These are phyloP conservation scores for Schizopygopsis pylzovi DNA, from an alignment of 2,797 vertebrate species.

Conservation along the genomic window DNA sequence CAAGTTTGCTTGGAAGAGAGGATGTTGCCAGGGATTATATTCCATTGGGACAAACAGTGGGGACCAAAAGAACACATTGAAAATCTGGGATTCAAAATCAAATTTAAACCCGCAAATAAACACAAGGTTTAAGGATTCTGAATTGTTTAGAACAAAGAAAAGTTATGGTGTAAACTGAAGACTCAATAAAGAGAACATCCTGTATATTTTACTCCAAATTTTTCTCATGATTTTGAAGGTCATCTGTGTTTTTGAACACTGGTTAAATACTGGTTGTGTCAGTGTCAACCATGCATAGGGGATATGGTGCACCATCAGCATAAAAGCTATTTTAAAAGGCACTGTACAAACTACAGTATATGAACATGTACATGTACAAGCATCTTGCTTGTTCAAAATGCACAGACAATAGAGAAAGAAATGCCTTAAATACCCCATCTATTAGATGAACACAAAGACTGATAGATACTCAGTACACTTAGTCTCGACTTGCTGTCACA, in stretches of 20 bases:
- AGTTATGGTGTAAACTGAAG: not conserved
- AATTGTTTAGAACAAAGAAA: not conserved
- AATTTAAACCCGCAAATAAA: constrained; percentile 1
- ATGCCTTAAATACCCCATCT: not conserved
- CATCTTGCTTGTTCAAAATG: not conserved
- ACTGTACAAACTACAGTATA: not conserved
- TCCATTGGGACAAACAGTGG: constrained; percentile 9
- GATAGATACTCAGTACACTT: not conserved
- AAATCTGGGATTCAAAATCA: not conserved
- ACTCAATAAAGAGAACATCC: not conserved
- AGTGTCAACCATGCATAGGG: not conserved
- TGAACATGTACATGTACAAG: not conserved
- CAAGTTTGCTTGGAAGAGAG: constrained; percentile 20
- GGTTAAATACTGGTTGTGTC: not conserved
- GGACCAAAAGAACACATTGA: not conserved
- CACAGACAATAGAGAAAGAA: not conserved
- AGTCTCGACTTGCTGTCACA: not conserved
- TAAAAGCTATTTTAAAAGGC: not conserved
- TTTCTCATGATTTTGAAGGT: not conserved
- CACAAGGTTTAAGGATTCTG: not conserved
- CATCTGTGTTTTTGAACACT: not conserved
- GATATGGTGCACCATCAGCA: not conserved
- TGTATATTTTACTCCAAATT: not conserved
- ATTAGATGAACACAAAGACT: not conserved
- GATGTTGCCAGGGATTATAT: not conserved